Evolutionary conservation across 2,797 vertebrate species (phyloP), one percentile per base, ranked within the genome.

Genomic region (Alauda arvensis): DNA sequence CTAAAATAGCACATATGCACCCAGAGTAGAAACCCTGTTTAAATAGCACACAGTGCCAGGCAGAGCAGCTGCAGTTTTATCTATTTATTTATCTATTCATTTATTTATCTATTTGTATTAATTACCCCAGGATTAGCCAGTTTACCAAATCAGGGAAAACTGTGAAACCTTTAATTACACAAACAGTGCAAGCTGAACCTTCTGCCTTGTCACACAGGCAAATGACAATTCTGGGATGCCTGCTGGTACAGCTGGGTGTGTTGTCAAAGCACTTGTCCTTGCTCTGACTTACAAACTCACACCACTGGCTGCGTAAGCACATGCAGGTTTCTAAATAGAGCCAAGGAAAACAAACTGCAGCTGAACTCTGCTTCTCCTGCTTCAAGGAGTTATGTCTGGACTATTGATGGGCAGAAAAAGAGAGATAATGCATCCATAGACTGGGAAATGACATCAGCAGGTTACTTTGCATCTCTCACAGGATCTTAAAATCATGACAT

Each of bases 371-470:
- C 42, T 42, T 51, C 48, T 68, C 9, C 56, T 37, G 14, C 57
- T 69, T 61, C 59, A 34, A 52, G 60, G 24, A 59, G 23, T 57
- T 68, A 18, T 5, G 9, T 42, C 52, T 82, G 34, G 19, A 26
- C 20, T 63, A 18, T 0, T 5, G 6, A 67, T 10, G 18, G 25
- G 26, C 1, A 3, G 55, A 61, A 48, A 8, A 7, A 52, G 29
- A 12, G 28, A 70, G 14, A 21, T 60, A 80, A 43, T 29, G 29
- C 18, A 70, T 77, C 67, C 9, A 15, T 4, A 57, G 40, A 16
- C 28, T 43, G 24, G 57, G 43, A 63, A 85, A 53, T n/a, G 37
- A 71, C 51, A 40, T 5, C 42, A 66, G 12, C 12, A 52, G 31
- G 6, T 46, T 62, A 31, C 26, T 61, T 31, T 61, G 12, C 3